Conservation (phyloP, 2,113 vertebrate species). For the Menura novaehollandiae region DNA sequence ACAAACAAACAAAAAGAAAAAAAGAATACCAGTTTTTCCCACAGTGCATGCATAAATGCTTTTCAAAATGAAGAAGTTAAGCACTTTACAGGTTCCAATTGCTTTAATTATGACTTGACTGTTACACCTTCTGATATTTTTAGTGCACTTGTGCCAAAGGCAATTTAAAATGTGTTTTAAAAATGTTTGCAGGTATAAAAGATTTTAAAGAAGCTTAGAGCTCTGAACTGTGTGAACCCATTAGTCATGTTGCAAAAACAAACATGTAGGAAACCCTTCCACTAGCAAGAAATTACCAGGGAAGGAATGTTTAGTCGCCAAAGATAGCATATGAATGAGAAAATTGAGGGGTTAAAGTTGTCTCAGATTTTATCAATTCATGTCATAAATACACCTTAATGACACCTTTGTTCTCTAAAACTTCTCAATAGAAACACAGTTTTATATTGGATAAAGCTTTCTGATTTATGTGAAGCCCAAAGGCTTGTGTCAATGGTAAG, state of each 20-base stretch:
- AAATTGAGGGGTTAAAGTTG: not conserved
- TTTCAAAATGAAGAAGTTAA: not conserved
- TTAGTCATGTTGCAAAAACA: conserved; percentile 53
- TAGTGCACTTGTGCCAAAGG: not conserved
- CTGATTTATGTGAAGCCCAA: not conserved
- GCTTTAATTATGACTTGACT: not conserved
- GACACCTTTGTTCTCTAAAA: not conserved
- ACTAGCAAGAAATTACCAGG: not conserved
- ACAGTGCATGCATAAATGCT: not conserved
- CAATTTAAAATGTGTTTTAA: conserved; percentile 22
- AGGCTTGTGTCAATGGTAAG: not conserved
- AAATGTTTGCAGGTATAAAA: conserved; percentile 52
- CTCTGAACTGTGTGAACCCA: conserved; percentile 30
- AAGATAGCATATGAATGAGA: not conserved
- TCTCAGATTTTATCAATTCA: not conserved
- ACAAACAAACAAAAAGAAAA: conserved; percentile 36
- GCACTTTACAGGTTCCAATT: not conserved
- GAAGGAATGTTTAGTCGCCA: not conserved
- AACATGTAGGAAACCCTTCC: not conserved
- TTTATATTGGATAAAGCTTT: not conserved
- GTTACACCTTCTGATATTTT: not conserved
- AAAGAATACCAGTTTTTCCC: not conserved
- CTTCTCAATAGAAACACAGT: not conserved
- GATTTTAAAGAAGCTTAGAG: not conserved
- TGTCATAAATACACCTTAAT: not conserved